These are phyloP conservation scores for Balaeniceps rex DNA, from an alignment of 2,113 vertebrate genomes.

Conservation along the genomic window DNA sequence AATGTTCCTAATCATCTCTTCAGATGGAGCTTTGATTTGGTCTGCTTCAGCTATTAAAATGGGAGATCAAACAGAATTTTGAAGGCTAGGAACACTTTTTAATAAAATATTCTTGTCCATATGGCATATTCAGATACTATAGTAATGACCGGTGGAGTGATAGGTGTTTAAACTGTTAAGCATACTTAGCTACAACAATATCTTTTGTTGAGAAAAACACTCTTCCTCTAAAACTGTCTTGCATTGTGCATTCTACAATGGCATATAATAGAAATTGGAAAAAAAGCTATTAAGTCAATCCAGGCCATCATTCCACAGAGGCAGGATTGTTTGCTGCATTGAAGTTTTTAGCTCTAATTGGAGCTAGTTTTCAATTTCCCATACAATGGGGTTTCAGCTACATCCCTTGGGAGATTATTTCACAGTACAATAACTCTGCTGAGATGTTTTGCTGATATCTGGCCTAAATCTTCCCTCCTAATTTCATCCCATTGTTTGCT, in stretches of 20 bases:
- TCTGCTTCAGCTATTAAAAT: background rate
- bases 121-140: background rate
- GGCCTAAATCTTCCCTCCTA: constrained; percentile 17
- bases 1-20: background rate
- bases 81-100: background rate
- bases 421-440: constrained; percentile 17
- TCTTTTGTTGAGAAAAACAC: background rate
- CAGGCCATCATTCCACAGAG: background rate
- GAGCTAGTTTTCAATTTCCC: constrained; percentile 31
- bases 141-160: background rate
- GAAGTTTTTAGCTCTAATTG: constrained; percentile 30
- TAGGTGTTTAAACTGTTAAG: background rate
- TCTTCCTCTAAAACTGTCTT: background rate
- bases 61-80: background rate
- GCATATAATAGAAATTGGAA: background rate
- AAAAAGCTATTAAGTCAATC: background rate
- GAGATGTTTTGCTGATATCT: constrained; percentile 14
- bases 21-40: background rate
- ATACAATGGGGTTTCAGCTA: background rate
- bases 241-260: background rate
- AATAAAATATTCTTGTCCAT: background rate
- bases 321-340: background rate
- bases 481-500: constrained; percentile 34
- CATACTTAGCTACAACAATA: background rate
- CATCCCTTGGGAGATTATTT: constrained; percentile 32